Evolutionary conservation across 2,888 invertebrate genomes (phyloP).

Genomic region (Bugula neritina): DNA sequence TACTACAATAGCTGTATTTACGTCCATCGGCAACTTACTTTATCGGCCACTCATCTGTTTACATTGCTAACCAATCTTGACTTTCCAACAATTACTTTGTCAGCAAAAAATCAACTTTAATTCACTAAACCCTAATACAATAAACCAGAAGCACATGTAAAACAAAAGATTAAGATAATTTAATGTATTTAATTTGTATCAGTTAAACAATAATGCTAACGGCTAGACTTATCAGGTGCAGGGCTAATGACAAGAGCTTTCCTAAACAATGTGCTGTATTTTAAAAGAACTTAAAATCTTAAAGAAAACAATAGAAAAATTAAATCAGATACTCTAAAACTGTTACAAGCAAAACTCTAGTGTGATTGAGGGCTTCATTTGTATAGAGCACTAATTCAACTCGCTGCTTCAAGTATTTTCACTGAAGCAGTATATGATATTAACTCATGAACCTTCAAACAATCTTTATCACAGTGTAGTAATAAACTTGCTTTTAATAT

Average conservation of each 20-base stretch:
- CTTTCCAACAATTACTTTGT: conserved; percentile 18
- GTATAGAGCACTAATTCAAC: no score
- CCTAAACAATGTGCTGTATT: background rate
- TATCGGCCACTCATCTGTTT: conserved; percentile 18
- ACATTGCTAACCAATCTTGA: background rate
- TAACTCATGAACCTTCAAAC: no score
- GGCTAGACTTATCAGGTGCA: background rate
- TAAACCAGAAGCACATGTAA: background rate
- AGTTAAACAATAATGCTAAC: background rate
- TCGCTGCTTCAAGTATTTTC: no score
- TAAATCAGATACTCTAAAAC: background rate
- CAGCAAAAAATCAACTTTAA: conserved; percentile 10
- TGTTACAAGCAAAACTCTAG: no score
- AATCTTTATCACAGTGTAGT: no score
- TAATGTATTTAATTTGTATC: conserved; percentile 2
- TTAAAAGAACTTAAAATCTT: background rate
- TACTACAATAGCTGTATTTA: background rate
- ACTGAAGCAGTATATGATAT: no score
- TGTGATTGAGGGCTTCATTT: no score
- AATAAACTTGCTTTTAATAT: background rate
- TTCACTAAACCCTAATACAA: conserved; percentile 18
- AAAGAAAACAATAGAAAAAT: background rate
- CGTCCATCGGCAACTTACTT: background rate
- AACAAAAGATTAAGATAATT: conserved; percentile 11
- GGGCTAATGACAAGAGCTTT: background rate